Percentiles rank a stretch among this genome's conserved stretches.
phyloP scores from a whole-genome alignment of 1,140 invertebrate genomes.

The Hycleus phaleratus region DNA sequence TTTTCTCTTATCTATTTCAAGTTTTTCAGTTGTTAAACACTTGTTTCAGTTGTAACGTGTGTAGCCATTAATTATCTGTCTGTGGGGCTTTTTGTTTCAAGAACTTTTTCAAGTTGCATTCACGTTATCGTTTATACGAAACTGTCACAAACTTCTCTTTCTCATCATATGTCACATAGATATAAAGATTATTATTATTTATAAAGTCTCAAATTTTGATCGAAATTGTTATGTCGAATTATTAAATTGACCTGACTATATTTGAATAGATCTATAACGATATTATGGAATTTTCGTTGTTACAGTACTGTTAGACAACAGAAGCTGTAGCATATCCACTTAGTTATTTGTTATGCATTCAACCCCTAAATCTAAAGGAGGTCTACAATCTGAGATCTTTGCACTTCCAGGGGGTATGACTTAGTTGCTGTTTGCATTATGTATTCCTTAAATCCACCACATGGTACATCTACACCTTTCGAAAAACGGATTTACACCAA shows the following conservation, averaged over 20 bases:
- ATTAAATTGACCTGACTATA: no score
- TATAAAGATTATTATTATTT: no score
- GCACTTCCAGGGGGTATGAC: slow-evolving; percentile 30
- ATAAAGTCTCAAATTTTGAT: no score
- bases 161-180: slow-evolving; percentile 6
- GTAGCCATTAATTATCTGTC: slow-evolving; percentile 17
- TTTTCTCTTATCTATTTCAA: slow-evolving; percentile 14
- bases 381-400: slow-evolving; percentile 29
- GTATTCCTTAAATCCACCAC: slow-evolving; percentile 32
- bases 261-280: no score
- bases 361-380: slow-evolving; percentile 22
- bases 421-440: slow-evolving; percentile 34
- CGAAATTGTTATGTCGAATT: no score
- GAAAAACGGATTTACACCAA: slow-evolving; percentile 34
- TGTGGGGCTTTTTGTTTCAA: slow-evolving; percentile 11
- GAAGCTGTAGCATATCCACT: slow-evolving; percentile 24
- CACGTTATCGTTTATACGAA: slow-evolving; percentile 15
- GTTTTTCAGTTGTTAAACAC: slow-evolving; percentile 14
- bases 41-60: slow-evolving; percentile 17
- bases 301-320: slow-evolving; percentile 6
- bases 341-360: slow-evolving; percentile 39
- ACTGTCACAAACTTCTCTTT: slow-evolving; percentile 13
- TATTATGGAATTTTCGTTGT: not conserved
- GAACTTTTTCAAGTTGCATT: slow-evolving; percentile 14
- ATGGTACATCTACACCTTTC: slow-evolving; percentile 31